These are phyloP conservation scores for Hyles vespertilio DNA, from an alignment of 1,140 invertebrate species.

Conservation along the genomic window DNA sequence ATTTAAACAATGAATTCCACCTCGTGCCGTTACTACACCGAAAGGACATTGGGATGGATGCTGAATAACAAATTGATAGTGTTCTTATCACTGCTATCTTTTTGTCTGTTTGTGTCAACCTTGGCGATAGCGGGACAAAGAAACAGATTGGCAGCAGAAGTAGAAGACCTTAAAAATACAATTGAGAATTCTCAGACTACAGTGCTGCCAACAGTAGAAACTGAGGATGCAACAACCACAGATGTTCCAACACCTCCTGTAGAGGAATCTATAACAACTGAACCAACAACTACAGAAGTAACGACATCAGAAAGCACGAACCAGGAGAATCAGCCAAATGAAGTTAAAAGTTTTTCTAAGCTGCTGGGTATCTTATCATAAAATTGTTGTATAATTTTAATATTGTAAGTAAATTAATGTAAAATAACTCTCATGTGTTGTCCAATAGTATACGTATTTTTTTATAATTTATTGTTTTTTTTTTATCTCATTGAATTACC, in stretches of 20 bases:
- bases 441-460: too few relatives aligned
- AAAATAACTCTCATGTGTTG: too few relatives aligned
- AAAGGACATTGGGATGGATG: constrained; percentile 46
- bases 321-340: too few relatives aligned
- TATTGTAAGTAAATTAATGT: too few relatives aligned
- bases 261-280: constrained; percentile 5
- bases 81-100: constrained; percentile 49
- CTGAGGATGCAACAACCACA: constrained; percentile 4
- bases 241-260: constrained; percentile 10
- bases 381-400: too few relatives aligned
- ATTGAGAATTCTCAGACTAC: constrained; percentile 11
- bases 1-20: constrained; percentile 19
- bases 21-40: constrained; percentile 44
- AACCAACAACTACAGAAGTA: neutral
- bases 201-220: neutral
- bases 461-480: too few relatives aligned
- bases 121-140: constrained; percentile 48
- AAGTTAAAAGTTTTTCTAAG: too few relatives aligned
- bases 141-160: constrained; percentile 33
- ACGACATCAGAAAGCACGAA: neutral
- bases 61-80: constrained; percentile 64
- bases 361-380: too few relatives aligned
- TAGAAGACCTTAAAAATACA: constrained; percentile 30
- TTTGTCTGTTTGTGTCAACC: constrained; percentile 57
- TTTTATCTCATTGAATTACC: too few relatives aligned